Evolutionary conservation across 2,797 vertebrate species (phyloP), one percentile per base, ranked within the genome.

Genomic region (Somateria mollissima): DNA sequence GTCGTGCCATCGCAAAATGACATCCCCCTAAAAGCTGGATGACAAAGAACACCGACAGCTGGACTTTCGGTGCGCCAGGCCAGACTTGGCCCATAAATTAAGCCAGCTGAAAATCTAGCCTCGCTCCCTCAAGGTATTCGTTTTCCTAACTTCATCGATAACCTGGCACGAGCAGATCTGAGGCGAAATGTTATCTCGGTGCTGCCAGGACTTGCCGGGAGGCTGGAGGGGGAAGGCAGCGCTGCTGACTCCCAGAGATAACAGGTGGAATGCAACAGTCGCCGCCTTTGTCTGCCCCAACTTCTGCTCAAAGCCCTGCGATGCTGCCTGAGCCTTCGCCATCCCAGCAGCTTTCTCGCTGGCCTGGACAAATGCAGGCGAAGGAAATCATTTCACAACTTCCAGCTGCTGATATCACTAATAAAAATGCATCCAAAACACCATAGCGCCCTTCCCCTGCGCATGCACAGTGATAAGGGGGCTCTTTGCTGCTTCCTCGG

Each of bases 251-350:
- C 21, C 56, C 74, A 17, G 19, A 96, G 92, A 83, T 89, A 93
- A 94, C 93, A 95, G 96, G 92, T 94, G 93, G 96, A 87, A 93
- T 64, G 91, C 89, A 90, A 70, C 56, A 78, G 71, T 36, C 16
- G 3, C 60, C 28, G 36, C 67, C 69, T 79, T 71, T 70, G 56
- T 65, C 65, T 75, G 88, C 62, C 7, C 0, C 2, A 45, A 79
- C 77, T 91, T 61, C 45, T 15, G 27, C 66, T 76, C 37, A 51
- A 8, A 60, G 58, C 76, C 62, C 87, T 45, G 37, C 17, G 36
- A 76, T 13, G 84, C 70, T 56, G 84, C 76, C 3, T 5, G 66
- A 75, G 37, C 41, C 62, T 74, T 70, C 13, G 62, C 74, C 15
- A 22, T 39, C 69, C 84, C 64, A 58, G 27, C 36, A 70, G 5